phyloP scores from a whole-genome alignment of 2,797 vertebrate genomes.

The Poeciliopsis presidionis region DNA sequence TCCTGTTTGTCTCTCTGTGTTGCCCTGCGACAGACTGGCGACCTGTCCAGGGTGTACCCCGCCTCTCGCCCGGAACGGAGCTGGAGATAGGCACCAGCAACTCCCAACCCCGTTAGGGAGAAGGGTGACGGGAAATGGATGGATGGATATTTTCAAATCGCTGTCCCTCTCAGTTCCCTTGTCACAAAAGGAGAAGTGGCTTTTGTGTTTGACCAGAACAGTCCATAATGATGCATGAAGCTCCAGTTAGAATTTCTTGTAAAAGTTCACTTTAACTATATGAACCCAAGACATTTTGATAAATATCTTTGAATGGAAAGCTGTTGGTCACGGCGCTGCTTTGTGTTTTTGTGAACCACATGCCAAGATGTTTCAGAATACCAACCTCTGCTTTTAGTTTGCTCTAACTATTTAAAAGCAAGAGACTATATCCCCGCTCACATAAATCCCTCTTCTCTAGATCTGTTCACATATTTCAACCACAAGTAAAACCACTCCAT shows the following conservation, averaged over 20 bases:
- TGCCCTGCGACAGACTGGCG: too few species aligned
- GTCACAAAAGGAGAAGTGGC: constrained; percentile 22
- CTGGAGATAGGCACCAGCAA: too few species aligned
- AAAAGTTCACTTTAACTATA: constrained; percentile 14
- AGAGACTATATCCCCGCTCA: background rate
- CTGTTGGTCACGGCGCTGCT: background rate
- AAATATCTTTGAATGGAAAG: background rate
- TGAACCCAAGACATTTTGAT: background rate
- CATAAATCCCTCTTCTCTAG: background rate
- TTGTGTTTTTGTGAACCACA: background rate
- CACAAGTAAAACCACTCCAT: background rate
- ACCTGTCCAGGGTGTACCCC: too few species aligned
- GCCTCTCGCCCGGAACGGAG: too few species aligned
- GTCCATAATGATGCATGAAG: constrained; percentile 35
- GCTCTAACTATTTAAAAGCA: background rate
- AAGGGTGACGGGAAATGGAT: too few species aligned
- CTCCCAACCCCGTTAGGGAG: too few species aligned
- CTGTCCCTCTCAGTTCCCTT: constrained; percentile 14
- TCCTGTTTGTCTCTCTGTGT: too few species aligned
- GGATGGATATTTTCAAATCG: too few species aligned
- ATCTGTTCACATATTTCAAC: background rate
- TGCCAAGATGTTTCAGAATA: background rate
- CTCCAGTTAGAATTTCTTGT: constrained; percentile 32
- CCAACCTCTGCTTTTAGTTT: background rate
- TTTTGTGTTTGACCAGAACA: constrained; percentile 27